Evolutionary conservation across 2,797 vertebrate genomes (phyloP), one percentile per base, ranked within the genome.

Genomic region (Spinibarbus caldwelli): DNA sequence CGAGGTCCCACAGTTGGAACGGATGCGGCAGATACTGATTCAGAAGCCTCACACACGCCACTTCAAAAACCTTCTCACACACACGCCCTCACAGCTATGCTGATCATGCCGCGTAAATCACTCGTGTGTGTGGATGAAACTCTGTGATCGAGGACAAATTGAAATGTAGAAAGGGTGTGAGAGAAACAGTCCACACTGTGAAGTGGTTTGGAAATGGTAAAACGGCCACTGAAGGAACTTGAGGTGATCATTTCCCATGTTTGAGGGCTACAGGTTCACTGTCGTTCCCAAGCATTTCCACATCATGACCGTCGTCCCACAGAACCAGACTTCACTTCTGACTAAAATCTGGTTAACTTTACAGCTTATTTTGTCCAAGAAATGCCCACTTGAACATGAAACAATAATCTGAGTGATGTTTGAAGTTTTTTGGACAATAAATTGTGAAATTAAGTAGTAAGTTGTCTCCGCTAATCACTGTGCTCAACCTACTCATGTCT

Each of bases 81-180:
- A 81, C 83, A 85, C 66, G 11, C 62, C 29, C 86, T 82, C 34
- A 75, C 19, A 80, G 54, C 67, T 38, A 59, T 71, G 67, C 70
- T 72, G 66, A 36, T 49, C 29, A 66, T 6, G 8, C 7, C 0
- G 3, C 23, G 57, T 52, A 47, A 52, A 49, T 80, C 54, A 78
- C 41, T 62, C 1, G 3, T 5, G 57, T 78, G 43, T 62, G 62
- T n/a, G 8, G 47, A 41, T 1, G 6, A 73, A 86, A 79, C 59
- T n/a, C n/a, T 80, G 67, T 47, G 54, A 72, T 64, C 62, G 52
- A 41, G 57, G 64, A 75, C 8, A 67, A 57, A 75, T 1, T 66
- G 75, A 72, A 82, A 79, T 80, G 47, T 47, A 78, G 83, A 43
- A 66, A 17, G 71, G 70, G 49, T 84, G 78, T 75, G 67, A 86